Evolutionary conservation across 2,797 vertebrate species (phyloP), one percentile per base, ranked within the genome.

Genomic region (Acanthurus lineatus): DNA sequence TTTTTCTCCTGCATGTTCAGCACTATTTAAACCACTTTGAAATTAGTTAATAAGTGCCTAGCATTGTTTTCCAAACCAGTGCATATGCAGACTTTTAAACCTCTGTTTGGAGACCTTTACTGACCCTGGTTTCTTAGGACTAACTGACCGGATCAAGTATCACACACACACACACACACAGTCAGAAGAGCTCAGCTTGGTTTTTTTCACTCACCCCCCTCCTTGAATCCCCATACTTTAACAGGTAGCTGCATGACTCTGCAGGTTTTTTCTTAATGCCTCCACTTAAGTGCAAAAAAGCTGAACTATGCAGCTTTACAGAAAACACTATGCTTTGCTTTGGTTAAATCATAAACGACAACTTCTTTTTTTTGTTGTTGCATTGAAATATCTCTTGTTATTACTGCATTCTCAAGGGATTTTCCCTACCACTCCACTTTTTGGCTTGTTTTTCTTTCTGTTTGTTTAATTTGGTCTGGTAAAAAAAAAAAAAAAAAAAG

Each of bases 181-280:
- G 28, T 32, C 28, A 32, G 28, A 66, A 71, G 28, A 63, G 25
- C 51, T 57, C 20, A 52, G 56, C 63, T 81, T 71, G 65, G 22
- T 49, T 82, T 81, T 85, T 63, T n/a, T 19, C 17, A 6, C 47
- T 48, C 3, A 62, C 45, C 32, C 70, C 77, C 25, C 76, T 84
- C 68, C 78, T 79, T 82, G 35, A 76, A 38, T 79, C 22, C 57
- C 61, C 74, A 85, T 84, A 78, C 83, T 75, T 86, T 65, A 78
- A 81, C 86, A 82, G 82, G 84, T 85, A 88, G 83, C 77, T 65
- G 69, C 81, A 81, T 82, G 88, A 87, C 83, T 83, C n/a, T 59
- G 51, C 77, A 19, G 28, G 28, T 6, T 35, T 69, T 79, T 75
- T 45, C 20, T 73, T 20, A 47, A 47, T 73, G 71, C 17, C 54